Evolutionary conservation across 2,888 invertebrate species (phyloP).

Genomic region (Tromatobia lineatoria): DNA sequence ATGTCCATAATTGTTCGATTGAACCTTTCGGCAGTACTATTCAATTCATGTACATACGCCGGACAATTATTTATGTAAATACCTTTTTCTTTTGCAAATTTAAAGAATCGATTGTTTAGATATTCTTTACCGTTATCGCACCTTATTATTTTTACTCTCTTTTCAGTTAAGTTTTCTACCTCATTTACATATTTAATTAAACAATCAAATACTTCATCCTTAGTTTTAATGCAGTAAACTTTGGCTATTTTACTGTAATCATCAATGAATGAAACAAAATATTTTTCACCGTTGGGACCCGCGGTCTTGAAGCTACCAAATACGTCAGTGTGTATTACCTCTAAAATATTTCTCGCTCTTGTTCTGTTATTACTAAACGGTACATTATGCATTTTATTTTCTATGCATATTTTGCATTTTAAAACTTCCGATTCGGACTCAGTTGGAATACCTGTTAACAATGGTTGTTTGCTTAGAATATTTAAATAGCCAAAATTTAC

Average conservation of each 20-base stretch:
- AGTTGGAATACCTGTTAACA: slow-evolving; percentile 48
- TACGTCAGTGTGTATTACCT: slow-evolving; percentile 22
- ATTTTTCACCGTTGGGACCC: slow-evolving; percentile 21
- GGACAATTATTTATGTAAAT: slow-evolving; percentile 24
- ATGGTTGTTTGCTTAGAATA: slow-evolving; percentile 45
- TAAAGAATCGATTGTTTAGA: not conserved
- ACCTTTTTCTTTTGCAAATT: slow-evolving; percentile 11
- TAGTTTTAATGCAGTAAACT: slow-evolving; percentile 9
- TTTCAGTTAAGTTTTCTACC: slow-evolving; percentile 17
- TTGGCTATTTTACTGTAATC: slow-evolving; percentile 26
- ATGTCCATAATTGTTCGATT: slow-evolving; percentile 44
- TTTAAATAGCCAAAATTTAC: slow-evolving; percentile 70
- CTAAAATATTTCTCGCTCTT: slow-evolving; percentile 46
- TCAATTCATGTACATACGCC: slow-evolving; percentile 18
- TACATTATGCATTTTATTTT: slow-evolving; percentile 67
- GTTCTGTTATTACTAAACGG: slow-evolving; percentile 68
- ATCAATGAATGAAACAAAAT: not conserved
- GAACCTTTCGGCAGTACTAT: slow-evolving; percentile 21
- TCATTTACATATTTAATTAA: slow-evolving; percentile 15
- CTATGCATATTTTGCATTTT: slow-evolving; percentile 57
- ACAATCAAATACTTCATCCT: slow-evolving; percentile 14
- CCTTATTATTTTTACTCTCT: slow-evolving; percentile 22
- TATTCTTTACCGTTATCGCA: slow-evolving; percentile 40
- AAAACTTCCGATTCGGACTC: slow-evolving; percentile 46
- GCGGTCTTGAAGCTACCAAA: slow-evolving; percentile 18